Evolutionary conservation across 1,140 invertebrate species (phyloP).

Genomic region (Procambarus clarkii): DNA sequence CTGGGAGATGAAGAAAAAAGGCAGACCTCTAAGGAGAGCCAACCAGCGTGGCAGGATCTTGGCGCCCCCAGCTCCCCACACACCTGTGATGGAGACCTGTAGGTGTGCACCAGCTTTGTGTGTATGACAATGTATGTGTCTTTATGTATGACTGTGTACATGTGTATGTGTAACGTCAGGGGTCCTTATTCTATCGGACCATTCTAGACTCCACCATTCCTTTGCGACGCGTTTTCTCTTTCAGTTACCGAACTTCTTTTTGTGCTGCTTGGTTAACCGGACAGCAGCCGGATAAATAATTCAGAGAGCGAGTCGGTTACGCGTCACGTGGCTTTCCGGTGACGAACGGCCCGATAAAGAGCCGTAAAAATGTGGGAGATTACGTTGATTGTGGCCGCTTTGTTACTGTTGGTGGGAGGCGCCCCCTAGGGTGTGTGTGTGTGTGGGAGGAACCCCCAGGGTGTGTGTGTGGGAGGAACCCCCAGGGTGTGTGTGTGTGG

Average conservation of each 20-base stretch:
- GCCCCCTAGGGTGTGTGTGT: background rate
- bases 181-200: background rate
- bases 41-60: too few relatives aligned
- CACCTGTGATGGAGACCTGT: too few relatives aligned
- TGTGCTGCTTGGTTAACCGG: background rate
- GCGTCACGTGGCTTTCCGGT: background rate
- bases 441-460: background rate
- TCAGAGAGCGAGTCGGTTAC: background rate
- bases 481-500: background rate
- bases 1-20: too few relatives aligned
- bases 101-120: too few relatives aligned
- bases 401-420: slow-evolving; percentile 4
- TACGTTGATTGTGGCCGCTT: slow-evolving; percentile 19
- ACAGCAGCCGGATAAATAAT: slow-evolving; percentile 2
- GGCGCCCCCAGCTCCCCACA: too few relatives aligned
- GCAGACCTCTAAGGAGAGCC: too few relatives aligned
- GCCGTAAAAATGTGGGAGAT: slow-evolving; percentile 24
- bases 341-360: slow-evolving; percentile 20
- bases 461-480: too few relatives aligned
- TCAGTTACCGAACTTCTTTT: background rate
- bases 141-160: too few relatives aligned
- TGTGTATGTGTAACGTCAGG: background rate
- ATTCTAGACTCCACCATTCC: too few relatives aligned
- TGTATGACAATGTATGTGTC: too few relatives aligned
- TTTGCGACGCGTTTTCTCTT: background rate